Base-by-base conservation (phyloP, 1,140 invertebrate species). In the Sycobia sp. region DNA sequence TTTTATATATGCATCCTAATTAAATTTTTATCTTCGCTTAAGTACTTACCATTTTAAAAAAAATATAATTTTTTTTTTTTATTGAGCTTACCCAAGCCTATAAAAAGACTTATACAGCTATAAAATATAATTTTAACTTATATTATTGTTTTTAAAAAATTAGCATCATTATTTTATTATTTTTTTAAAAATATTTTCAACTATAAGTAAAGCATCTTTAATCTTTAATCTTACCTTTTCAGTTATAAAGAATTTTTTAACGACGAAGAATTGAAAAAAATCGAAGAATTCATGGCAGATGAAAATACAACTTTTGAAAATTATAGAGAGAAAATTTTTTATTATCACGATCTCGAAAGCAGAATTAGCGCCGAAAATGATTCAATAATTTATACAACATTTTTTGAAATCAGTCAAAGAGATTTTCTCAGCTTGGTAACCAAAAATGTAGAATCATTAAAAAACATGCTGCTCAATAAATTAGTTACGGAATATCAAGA, bases 341-440 rank as follows among this genome's bases (percentile, higher is more conserved):
- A 84, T 61, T 92, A 89, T 74, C 83, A 88, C 39, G 78, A 86
- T 41, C 78, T 91, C 18, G 83, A 85, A 50, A 81, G 85, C 68
- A 83, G 85, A 69, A 88, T 93, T 60, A 86, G 88, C 4, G 81
- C 85, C 2, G 84, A 86, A 56, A 81, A 89, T 23, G 86, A 88
- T 69, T 86, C 87, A 51, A 87, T 89, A 2, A 83, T 91, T 34
- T 86, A 87, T 32, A 87, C 92, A 56, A 93, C 92, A n/a, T 88
- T 96, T 77, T 98, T 94, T 77, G 90, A 93, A 74, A 87, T 97
- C 68, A 89, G 92, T 76, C 86, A 91, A 56, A 86, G 87, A 32
- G 87, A 91, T 59, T 85, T 97, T 25, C 90, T 96, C 29, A 82
- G 84, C 23, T 83, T 87, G 0, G 74, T 97, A 27, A 85, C 90